Base-by-base conservation (phyloP, 2,797 vertebrate genomes). In the Alosa sapidissima region DNA sequence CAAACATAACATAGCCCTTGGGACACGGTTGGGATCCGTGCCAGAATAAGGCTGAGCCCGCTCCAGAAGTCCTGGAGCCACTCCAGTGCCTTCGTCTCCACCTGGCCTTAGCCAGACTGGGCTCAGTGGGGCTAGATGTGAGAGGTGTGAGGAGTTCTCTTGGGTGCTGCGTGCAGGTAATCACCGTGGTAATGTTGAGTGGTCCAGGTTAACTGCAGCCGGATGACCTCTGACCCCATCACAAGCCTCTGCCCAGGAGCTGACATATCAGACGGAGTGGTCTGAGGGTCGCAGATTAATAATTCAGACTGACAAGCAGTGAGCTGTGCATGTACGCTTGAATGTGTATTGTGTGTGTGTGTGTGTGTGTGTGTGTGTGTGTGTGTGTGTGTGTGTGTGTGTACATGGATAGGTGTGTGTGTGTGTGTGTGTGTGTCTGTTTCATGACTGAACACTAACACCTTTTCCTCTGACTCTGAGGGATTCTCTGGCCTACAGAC, bases 301-400 rank as follows among this genome's bases (percentile, higher is more conserved):
- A 45, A 78, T 78, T 78, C 16, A 78, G 41, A 45, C 19, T 62
- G 58, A 62, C n/a, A 62, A 62, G 58, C 5, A 78, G 72, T 0
- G 72, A 45, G 14, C 72, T 78, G 36, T 45, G 68, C 5, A 33
- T 45, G 33, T 45, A 14, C 7, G 68, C 19, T 16, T 75, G 65
- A 33, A 8, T 68, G 65, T 68, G 28, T 16, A 2, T 14, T 14
- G 16, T 7, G 13, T 75, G 13, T 72, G 33, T 72, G 65, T 36
- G 28, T 72, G 65, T 36, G 65, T 36, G 65, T 41, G 65, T 41
- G 65, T 72, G 33, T 72, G 28, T 72, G 24, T 41, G 65, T 36
- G 65, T 55, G 24, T 58, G 24, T 81, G 81, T 75, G 68, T 41
- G 33, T 41, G 11, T 75, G 68, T 75, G 68, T 75, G 68, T 75